Percentiles rank a stretch among this genome's conserved stretches.
Conservation (phyloP, 1,140 invertebrate species). For the Drosophila funebris region DNA sequence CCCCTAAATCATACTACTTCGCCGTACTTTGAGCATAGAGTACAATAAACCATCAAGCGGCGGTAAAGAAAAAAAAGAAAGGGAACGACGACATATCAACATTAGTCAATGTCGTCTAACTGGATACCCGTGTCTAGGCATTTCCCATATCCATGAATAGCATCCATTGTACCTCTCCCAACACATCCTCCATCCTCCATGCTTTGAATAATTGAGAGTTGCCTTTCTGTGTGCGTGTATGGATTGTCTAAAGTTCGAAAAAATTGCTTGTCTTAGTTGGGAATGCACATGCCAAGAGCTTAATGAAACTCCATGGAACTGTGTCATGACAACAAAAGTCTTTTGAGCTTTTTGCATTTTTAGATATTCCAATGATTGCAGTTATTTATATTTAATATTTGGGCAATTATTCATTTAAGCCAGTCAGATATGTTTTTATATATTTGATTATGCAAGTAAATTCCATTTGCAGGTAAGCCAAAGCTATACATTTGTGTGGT, state of each 20-base stretch:
- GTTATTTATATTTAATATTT: background rate
- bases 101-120: constrained; percentile 80
- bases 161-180: background rate
- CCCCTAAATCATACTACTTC: too few species aligned
- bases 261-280: constrained; percentile 64
- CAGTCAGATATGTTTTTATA: too few species aligned
- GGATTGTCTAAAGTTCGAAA: constrained; percentile 75
- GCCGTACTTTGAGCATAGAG: too few species aligned
- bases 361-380: background rate
- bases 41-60: constrained; percentile 58
- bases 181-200: background rate
- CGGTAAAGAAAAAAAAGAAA: constrained; percentile 38
- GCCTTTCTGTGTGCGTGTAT: constrained; percentile 46
- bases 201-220: constrained; percentile 73
- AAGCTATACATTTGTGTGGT: background rate
- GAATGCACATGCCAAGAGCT: background rate
- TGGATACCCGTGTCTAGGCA: constrained; percentile 67
- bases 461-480: background rate
- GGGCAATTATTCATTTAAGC: too few species aligned
- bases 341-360: background rate
- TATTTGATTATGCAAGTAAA: background rate
- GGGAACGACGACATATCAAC: constrained; percentile 73
- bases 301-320: constrained; percentile 1
- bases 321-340: background rate
- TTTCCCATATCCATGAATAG: constrained; percentile 24